Percentiles rank a stretch among this genome's conserved stretches.
These are phyloP conservation scores for Microplitis demolitor DNA, from an alignment of 1,140 invertebrate genomes.

Conservation along the genomic window DNA sequence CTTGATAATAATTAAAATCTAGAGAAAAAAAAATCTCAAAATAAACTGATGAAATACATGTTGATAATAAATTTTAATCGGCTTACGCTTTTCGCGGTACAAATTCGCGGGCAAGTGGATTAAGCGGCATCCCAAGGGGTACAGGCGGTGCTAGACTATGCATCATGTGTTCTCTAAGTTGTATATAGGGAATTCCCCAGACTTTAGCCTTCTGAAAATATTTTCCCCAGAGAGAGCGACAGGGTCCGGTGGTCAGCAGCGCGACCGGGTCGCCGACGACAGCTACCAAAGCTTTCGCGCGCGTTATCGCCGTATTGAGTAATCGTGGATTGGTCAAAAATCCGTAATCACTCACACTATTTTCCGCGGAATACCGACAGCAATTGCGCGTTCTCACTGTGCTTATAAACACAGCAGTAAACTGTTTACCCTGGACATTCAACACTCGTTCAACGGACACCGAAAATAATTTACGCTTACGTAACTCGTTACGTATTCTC, in stretches of 20 bases:
- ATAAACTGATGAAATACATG: not conserved
- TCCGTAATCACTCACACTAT: slow-evolving; percentile 77
- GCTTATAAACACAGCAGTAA: slow-evolving; percentile 82
- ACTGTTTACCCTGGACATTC: slow-evolving; percentile 91
- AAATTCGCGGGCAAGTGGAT: slow-evolving; percentile 84
- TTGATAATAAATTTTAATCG: slow-evolving; percentile 32
- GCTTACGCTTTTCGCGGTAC: slow-evolving; percentile 66
- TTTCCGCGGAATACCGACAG: slow-evolving; percentile 55
- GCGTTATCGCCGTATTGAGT: slow-evolving; percentile 85
- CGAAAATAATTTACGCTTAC: slow-evolving; percentile 74
- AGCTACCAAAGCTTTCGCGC: slow-evolving; percentile 85
- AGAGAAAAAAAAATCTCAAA: not conserved
- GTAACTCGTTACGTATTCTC: slow-evolving; percentile 77
- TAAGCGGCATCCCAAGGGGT: slow-evolving; percentile 76
- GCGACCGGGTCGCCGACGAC: slow-evolving; percentile 88
- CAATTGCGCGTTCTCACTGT: slow-evolving; percentile 83
- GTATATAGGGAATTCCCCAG: slow-evolving; percentile 74
- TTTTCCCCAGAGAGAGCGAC: slow-evolving; percentile 83
- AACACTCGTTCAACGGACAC: slow-evolving; percentile 85
- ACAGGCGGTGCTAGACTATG: slow-evolving; percentile 70
- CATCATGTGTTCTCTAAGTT: slow-evolving; percentile 66
- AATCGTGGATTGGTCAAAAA: slow-evolving; percentile 86
- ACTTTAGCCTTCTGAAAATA: slow-evolving; percentile 80
- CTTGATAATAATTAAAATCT: too few species aligned
- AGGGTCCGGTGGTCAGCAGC: slow-evolving; percentile 81